Evolutionary conservation across 2,797 vertebrate genomes (phyloP), one percentile per base, ranked within the genome.

Genomic region (Sebastes kiyomatsui): DNA sequence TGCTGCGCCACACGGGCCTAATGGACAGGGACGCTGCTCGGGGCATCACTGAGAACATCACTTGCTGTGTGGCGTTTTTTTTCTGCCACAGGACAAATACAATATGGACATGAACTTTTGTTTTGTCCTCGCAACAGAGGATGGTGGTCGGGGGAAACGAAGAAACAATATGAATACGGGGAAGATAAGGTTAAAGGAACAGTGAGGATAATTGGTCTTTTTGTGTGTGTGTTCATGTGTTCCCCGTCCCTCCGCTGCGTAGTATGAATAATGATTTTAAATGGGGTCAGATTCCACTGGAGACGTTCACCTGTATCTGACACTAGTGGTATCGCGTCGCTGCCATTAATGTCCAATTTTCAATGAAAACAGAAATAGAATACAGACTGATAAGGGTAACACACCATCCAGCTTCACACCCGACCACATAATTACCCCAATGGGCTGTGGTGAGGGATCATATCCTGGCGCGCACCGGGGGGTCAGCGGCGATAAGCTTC

Each of bases 321-420:
- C 90, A 93, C 89, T 92, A 92, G 93, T 94, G 93, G 92, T 93
- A 94, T 95, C 90, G 84, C 89, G 89, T 88, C 71, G 89, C 90
- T 70, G 77, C 93, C 90, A 94, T 95, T 96, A 96, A 95, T 95
- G 94, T 95, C 92, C 94, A 94, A 95, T 96, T 96, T 95, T 94
- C 94, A 92, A 92, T 94, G 85, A 95, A 94, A 94, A 94, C 92
- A 90, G 94, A 93, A 94, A 95, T 94, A 95, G 93, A 95, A 96
- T 95, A 91, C 84, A 90, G 92, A 72, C 87, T 82, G 95, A 96
- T 96, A 97, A 95, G 93, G 91, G 85, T 79, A 92, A 79, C 92
- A 92, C 90, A 93, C 90, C 91, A 91, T 90, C 90, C 91, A 94
- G 93, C 94, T 95, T 94, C 93, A 94, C 93, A 94, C 92, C 94